Base-by-base conservation (phyloP, 2,888 invertebrate species). In the Chironomus riparius region DNA sequence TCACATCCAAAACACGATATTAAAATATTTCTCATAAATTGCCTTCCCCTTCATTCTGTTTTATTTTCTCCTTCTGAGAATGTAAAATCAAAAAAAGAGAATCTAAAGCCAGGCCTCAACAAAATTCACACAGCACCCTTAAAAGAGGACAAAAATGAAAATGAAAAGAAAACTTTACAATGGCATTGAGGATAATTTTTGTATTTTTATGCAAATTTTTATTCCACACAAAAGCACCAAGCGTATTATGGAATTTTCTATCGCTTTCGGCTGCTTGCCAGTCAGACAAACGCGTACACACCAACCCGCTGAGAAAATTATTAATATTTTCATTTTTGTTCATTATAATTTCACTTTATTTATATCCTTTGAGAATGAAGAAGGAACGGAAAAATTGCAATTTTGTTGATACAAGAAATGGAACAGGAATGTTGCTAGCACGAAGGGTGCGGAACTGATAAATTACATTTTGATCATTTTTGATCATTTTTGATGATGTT, bases 241-340 rank as follows among this genome's bases (percentile, higher is more conserved):
- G n/a, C 13, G 15, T 50, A 50, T 50, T 50, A 50, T 15, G 4
- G 15, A 50, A 50, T n/a, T 50, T 50, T 50, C 50, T 15, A 15
- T 5, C 15, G 13, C 15, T 15, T 3, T 4, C 50, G 15, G 15
- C 50, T 50, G 15, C 50, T 15, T 50, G 50, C 50, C 13, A 38
- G 38, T 38, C 38, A 38, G 38, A 38, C 38, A 38, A 38, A 38
- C 38, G 38, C 38, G 38, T 38, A 50, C 50, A 15, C 0, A 3
- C 2, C 22, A 62, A 22, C 62, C 56, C 21, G 10, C 62, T 22
- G 62, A 15, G 62, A 62, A 62, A 62, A 62, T 62, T 62, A 62
- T 62, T 62, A 62, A 62, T 62, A 21, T 62, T 62, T 62, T 62
- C 62, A 62, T 62, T 62, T 62, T 62, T 6, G 18, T 62, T 62